phyloP scores from a whole-genome alignment of 2,888 invertebrate genomes.

The Drosophila borealis region DNA sequence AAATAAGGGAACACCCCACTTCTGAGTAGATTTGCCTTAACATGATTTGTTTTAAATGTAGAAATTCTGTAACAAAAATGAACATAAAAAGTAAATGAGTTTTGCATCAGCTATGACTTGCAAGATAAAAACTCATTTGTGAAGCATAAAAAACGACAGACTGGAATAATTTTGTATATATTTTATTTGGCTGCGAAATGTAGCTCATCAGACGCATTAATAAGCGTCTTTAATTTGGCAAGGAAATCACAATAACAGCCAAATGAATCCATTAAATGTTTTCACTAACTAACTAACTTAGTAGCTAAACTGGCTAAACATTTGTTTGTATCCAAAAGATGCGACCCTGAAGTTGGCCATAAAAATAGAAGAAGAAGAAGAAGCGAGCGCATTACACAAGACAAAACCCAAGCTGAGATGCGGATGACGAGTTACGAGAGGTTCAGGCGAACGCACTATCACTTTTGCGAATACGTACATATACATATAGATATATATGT shows the following conservation, averaged over 20 bases:
- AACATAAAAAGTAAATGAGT: no score
- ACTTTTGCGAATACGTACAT: slow-evolving; percentile 46
- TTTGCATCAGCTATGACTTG: no score
- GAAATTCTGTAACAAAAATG: no score
- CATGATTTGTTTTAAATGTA: no score
- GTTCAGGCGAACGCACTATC: slow-evolving; percentile 46
- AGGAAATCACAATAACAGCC: slow-evolving; percentile 19
- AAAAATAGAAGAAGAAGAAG: not conserved
- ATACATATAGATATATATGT: not conserved
- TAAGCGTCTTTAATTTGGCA: slow-evolving; percentile 26
- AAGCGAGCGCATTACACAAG: slow-evolving; percentile 46
- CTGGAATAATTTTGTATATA: not conserved
- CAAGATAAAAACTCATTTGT: no score
- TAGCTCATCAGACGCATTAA: slow-evolving; percentile 39
- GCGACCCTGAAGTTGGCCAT: slow-evolving; percentile 55
- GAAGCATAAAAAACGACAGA: no score
- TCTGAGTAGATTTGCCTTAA: no score
- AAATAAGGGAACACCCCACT: no score
- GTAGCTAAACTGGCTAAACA: slow-evolving; percentile 12
- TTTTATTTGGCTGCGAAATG: slow-evolving; percentile 4
- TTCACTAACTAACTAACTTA: slow-evolving; percentile 12
- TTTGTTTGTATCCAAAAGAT: slow-evolving; percentile 18
- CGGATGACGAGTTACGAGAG: slow-evolving; percentile 41
- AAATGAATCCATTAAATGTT: slow-evolving; percentile 14
- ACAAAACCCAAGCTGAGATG: slow-evolving; percentile 10